Conservation (phyloP, 2,888 invertebrate genomes). For the Drosophila cognata region DNA sequence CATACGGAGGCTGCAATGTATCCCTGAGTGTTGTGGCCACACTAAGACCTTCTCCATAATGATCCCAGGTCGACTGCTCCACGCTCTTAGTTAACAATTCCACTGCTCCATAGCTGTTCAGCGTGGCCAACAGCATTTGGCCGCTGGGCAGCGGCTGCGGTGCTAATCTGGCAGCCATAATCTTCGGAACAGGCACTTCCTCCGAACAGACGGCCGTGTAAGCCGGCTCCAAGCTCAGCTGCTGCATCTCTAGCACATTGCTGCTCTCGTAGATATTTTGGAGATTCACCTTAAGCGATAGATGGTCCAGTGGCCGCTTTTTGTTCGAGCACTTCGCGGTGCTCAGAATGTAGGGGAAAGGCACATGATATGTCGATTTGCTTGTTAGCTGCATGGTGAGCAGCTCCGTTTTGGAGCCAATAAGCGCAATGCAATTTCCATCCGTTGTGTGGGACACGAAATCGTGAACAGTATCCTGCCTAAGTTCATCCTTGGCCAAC, state of each 20-base stretch:
- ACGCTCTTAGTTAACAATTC: slow-evolving; percentile 58
- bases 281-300: slow-evolving; percentile 64
- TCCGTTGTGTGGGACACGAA: slow-evolving; percentile 59
- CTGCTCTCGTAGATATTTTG: slow-evolving; percentile 60
- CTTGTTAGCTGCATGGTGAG: slow-evolving; percentile 68
- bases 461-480: slow-evolving; percentile 67
- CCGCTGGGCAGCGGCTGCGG: slow-evolving; percentile 38
- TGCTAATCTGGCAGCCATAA: slow-evolving; percentile 50
- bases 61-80: slow-evolving; percentile 57
- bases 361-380: slow-evolving; percentile 38
- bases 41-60: slow-evolving; percentile 18
- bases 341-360: slow-evolving; percentile 69
- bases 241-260: slow-evolving; percentile 71
- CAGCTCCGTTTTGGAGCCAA: slow-evolving; percentile 64
- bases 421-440: slow-evolving; percentile 57
- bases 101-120: slow-evolving; percentile 75
- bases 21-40: slow-evolving; percentile 44
- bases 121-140: slow-evolving; percentile 58
- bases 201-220: slow-evolving; percentile 70
- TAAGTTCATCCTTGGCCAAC: slow-evolving; percentile 57
- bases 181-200: slow-evolving; percentile 54
- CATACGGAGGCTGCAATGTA: slow-evolving; percentile 32
- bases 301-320: slow-evolving; percentile 55
- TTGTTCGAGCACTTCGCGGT: slow-evolving; percentile 27
- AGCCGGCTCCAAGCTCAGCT: slow-evolving; percentile 73